These are phyloP conservation scores for Anthopleura xanthogrammica DNA, from an alignment of 92 coral and sea anemone species.

Conservation along the genomic window DNA sequence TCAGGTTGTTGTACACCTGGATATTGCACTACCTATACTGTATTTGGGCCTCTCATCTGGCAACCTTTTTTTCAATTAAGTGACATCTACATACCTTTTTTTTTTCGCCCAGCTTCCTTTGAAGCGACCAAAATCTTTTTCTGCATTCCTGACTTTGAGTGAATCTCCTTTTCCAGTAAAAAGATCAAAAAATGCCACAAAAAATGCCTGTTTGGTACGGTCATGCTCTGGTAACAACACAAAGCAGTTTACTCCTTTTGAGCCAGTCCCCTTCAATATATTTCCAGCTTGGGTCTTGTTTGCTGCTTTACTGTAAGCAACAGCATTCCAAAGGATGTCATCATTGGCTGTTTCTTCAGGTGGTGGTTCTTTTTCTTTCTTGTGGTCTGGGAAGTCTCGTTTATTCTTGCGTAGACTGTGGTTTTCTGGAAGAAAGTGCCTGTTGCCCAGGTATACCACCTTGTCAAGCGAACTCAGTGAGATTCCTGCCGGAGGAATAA, in stretches of 20 bases:
- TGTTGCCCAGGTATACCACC: no score
- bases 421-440: no score
- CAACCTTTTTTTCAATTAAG: background rate
- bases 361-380: background rate
- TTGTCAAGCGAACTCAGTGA: no score
- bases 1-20: background rate
- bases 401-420: no score
- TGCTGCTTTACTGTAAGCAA: slow-evolving; percentile 37
- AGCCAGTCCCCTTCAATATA: slow-evolving; percentile 29
- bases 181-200: slow-evolving; percentile 19
- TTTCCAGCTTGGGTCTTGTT: slow-evolving; percentile 35
- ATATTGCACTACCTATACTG: slow-evolving; percentile 20
- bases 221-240: slow-evolving; percentile 43
- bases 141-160: slow-evolving; percentile 37
- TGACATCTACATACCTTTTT: background rate
- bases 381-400: background rate
- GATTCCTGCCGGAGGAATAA: no score
- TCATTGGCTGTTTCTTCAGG: background rate
- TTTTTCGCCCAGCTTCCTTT: background rate
- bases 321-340: slow-evolving; percentile 3
- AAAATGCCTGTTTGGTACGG: slow-evolving; percentile 29
- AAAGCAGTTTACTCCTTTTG: slow-evolving; percentile 34
- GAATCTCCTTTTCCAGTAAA: slow-evolving; percentile 30
- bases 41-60: slow-evolving; percentile 32
- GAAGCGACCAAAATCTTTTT: slow-evolving; percentile 33